Evolutionary conservation across 2,113 vertebrate species (phyloP).

Genomic region (Plecotus auritus): DNA sequence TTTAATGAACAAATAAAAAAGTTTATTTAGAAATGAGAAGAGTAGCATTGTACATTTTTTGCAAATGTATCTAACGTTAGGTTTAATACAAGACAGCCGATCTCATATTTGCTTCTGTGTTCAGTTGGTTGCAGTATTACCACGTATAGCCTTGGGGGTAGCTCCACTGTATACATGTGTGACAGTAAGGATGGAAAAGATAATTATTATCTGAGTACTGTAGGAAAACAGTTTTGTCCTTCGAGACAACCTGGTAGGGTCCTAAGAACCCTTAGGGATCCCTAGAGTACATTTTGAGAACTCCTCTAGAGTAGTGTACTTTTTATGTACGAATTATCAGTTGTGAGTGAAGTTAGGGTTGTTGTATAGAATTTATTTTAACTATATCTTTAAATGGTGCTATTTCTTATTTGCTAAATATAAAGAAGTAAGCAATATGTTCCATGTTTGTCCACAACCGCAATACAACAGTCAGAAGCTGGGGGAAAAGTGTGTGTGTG

Average conservation of each 20-base stretch:
- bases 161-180: background rate
- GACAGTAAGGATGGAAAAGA: background rate
- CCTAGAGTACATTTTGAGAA: background rate
- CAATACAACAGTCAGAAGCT: background rate
- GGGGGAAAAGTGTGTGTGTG: background rate
- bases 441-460: background rate
- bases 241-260: background rate
- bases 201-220: background rate
- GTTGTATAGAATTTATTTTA: background rate
- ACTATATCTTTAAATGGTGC: background rate
- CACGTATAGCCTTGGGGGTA: background rate
- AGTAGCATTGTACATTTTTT: background rate
- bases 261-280: background rate
- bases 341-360: background rate
- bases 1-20: background rate
- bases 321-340: background rate
- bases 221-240: background rate
- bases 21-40: background rate
- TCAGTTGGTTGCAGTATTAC: background rate
- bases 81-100: background rate
- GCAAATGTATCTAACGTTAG: background rate
- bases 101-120: background rate
- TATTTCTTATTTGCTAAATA: conserved; percentile 25
- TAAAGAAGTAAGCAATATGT: background rate
- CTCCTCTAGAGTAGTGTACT: background rate